These are phyloP conservation scores for Chrysolina haemoptera DNA, from an alignment of 2,888 invertebrate species.

Conservation along the genomic window DNA sequence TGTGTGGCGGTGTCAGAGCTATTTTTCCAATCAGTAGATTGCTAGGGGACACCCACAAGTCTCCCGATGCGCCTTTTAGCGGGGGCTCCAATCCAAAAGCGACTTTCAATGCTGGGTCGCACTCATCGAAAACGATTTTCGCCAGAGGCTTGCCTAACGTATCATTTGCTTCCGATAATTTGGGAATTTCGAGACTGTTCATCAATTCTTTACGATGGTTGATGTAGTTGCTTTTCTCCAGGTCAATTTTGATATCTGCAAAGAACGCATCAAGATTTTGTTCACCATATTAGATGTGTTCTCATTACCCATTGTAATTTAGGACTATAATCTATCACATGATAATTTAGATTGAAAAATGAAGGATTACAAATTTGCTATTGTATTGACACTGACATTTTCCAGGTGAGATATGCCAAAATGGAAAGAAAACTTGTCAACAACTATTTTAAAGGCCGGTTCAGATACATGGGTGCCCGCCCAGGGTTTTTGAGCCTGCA, in stretches of 20 bases:
- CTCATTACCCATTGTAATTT: background rate
- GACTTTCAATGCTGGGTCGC: constrained; percentile 60
- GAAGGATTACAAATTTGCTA: background rate
- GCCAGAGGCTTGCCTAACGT: constrained; percentile 64
- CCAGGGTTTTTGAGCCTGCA: too few relatives aligned
- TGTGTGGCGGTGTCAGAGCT: constrained; percentile 66
- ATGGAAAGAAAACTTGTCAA: background rate
- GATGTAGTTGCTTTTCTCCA: constrained; percentile 44
- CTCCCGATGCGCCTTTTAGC: constrained; percentile 64
- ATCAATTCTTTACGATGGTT: constrained; percentile 44
- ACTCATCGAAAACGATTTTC: constrained; percentile 62
- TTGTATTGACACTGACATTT: constrained; percentile 8
- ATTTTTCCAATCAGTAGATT: constrained; percentile 67
- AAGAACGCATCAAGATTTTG: background rate
- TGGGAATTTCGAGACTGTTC: constrained; percentile 60
- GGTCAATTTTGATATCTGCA: constrained; percentile 34
- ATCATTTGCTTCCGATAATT: constrained; percentile 62
- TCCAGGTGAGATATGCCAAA: background rate
- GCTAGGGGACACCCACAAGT: constrained; percentile 69
- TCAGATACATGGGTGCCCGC: too few relatives aligned
- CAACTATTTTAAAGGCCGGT: too few relatives aligned
- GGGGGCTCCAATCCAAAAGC: constrained; percentile 63
- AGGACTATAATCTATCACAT: background rate
- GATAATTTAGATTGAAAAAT: background rate
- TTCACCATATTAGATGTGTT: background rate